Percentiles rank a stretch among this genome's conserved stretches.
phyloP scores from a whole-genome alignment of 1,140 invertebrate genomes.

The Lepidurus arcticus region DNA sequence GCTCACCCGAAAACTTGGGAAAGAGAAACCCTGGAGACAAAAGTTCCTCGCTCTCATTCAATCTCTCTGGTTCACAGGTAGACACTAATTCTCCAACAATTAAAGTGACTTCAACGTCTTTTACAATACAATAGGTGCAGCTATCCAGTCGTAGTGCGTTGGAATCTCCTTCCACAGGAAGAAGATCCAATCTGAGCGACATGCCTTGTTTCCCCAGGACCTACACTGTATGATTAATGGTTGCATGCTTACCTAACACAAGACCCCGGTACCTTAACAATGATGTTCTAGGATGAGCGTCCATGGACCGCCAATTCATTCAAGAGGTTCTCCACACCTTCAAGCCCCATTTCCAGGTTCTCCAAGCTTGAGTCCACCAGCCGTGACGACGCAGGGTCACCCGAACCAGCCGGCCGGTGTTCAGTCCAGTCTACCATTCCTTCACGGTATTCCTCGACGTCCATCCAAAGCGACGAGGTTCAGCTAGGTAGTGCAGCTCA shows the following conservation, averaged over 20 bases:
- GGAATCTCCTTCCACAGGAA: neutral
- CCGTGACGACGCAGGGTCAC: neutral
- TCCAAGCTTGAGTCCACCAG: neutral
- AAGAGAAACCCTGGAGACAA: neutral
- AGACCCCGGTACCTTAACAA: no score
- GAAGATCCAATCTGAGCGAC: neutral
- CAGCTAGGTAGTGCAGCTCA: neutral
- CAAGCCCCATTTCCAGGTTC: neutral
- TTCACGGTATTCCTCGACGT: neutral
- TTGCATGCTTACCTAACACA: neutral
- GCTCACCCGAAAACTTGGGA: neutral
- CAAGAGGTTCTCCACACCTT: neutral
- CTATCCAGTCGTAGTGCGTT: neutral
- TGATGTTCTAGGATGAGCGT: neutral
- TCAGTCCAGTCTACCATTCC: neutral
- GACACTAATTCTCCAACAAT: neutral
- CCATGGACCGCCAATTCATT: neutral
- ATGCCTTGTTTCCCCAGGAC: neutral
- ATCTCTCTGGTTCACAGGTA: neutral
- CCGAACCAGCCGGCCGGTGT: neutral
- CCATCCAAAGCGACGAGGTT: neutral
- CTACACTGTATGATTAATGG: neutral
- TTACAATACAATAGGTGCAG: neutral
- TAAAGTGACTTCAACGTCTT: neutral
- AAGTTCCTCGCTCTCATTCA: neutral